Evolutionary conservation across 2,888 invertebrate genomes (phyloP).

Genomic region (Drosophila recens): DNA sequence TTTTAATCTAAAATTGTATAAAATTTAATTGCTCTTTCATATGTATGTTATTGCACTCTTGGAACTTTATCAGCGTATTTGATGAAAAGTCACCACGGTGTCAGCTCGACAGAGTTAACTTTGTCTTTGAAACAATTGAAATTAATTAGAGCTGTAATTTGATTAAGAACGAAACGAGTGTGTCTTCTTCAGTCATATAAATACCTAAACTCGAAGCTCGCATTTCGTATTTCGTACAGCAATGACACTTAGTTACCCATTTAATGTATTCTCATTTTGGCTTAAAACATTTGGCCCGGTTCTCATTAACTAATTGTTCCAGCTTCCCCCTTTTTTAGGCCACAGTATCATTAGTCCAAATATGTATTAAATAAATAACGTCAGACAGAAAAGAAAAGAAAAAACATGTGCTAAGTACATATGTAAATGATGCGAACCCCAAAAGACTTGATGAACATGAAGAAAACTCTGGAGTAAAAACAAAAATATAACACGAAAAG

Average conservation of each 20-base stretch:
- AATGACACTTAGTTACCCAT: slow-evolving; percentile 15
- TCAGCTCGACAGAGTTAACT: slow-evolving; percentile 41
- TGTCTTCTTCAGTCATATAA: slow-evolving; percentile 39
- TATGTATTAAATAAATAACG: slow-evolving; percentile 13
- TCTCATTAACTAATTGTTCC: slow-evolving; percentile 74
- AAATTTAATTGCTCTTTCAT: too few relatives aligned
- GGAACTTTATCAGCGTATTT: neutral
- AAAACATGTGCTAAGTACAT: slow-evolving; percentile 72
- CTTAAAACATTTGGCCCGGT: slow-evolving; percentile 45
- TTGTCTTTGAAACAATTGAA: slow-evolving; percentile 66
- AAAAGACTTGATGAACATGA: slow-evolving; percentile 37
- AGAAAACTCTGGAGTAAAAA: slow-evolving; percentile 21
- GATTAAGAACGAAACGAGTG: slow-evolving; percentile 59
- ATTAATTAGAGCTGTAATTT: slow-evolving; percentile 78
- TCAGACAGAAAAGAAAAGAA: slow-evolving; percentile 9
- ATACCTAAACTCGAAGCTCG: slow-evolving; percentile 26
- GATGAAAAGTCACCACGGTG: neutral
- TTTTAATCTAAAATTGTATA: too few relatives aligned
- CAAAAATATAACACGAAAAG: slow-evolving; percentile 50
- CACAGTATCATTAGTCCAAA: slow-evolving; percentile 9
- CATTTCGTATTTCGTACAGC: slow-evolving; percentile 4
- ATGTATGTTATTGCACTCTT: too few relatives aligned
- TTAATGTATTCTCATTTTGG: slow-evolving; percentile 58
- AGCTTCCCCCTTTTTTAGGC: slow-evolving; percentile 13
- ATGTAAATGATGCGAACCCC: slow-evolving; percentile 61